A percentile compares a stretch with the other conserved stretches of the same genome.
Conservation (phyloP, 2,888 invertebrate species). For the Watsonalla cultraria region DNA sequence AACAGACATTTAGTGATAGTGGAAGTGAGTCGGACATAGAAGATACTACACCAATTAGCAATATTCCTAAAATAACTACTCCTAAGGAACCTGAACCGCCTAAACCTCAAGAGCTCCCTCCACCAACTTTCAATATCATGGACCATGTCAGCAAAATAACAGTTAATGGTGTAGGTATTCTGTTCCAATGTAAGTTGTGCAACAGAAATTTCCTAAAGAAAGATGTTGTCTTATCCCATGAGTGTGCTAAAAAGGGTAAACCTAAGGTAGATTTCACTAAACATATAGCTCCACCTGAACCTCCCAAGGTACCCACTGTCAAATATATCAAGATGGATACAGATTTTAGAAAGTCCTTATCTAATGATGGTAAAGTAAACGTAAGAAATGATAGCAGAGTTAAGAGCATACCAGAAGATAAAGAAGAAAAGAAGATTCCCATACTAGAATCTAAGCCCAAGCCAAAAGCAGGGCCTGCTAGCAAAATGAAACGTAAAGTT, state of each 20-base stretch:
- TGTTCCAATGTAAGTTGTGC: slow-evolving; percentile 69
- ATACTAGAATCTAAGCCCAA: slow-evolving; percentile 31
- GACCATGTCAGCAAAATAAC: slow-evolving; percentile 65
- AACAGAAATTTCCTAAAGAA: slow-evolving; percentile 67
- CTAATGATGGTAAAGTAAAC: slow-evolving; percentile 10
- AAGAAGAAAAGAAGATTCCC: slow-evolving; percentile 15
- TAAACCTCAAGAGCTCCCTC: slow-evolving; percentile 14
- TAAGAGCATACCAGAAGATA: slow-evolving; percentile 10
- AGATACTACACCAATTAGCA: neutral
- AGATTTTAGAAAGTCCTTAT: slow-evolving; percentile 28
- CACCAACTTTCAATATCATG: slow-evolving; percentile 60
- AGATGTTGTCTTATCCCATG: slow-evolving; percentile 59
- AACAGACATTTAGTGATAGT: neutral
- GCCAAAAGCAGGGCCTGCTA: slow-evolving; percentile 63
- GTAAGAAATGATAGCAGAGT: slow-evolving; percentile 15
- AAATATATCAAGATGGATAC: slow-evolving; percentile 59
- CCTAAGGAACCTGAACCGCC: slow-evolving; percentile 13
- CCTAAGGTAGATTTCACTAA: slow-evolving; percentile 47
- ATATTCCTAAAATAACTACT: neutral
- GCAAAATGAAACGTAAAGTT: slow-evolving; percentile 40
- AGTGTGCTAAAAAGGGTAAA: slow-evolving; percentile 61
- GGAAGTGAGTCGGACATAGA: neutral
- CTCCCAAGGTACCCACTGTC: slow-evolving; percentile 53
- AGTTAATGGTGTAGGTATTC: slow-evolving; percentile 66
- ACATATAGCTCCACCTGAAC: slow-evolving; percentile 34